These are phyloP conservation scores for Colius striatus DNA, from an alignment of 2,113 vertebrate genomes.

Conservation along the genomic window DNA sequence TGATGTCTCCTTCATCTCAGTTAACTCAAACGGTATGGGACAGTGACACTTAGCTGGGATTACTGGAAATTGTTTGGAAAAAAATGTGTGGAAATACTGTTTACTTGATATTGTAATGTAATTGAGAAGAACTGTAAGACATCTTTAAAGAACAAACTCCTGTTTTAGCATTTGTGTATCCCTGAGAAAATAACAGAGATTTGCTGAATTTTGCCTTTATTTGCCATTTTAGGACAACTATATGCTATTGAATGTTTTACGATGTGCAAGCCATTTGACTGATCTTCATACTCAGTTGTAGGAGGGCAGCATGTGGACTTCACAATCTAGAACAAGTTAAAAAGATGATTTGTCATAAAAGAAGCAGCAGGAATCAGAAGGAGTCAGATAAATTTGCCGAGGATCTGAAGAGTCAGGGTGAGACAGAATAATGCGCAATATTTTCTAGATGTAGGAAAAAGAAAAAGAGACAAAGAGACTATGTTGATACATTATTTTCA, in stretches of 20 bases:
- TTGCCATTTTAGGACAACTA: neutral
- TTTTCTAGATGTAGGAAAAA: neutral
- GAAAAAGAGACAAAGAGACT: neutral
- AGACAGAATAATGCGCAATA: neutral
- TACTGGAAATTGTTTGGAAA: neutral
- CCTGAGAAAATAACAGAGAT: neutral
- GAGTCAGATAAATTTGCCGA: neutral
- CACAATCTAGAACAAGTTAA: neutral
- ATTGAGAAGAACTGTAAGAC: neutral
- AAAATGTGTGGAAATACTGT: neutral
- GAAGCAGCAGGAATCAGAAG: neutral
- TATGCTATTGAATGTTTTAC: neutral
- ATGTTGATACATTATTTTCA: neutral
- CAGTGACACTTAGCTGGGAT: neutral
- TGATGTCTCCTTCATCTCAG: neutral
- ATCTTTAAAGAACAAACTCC: neutral
- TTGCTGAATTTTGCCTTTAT: neutral
- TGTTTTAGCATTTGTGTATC: neutral
- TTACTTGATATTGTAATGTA: neutral
- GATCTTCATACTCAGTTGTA: neutral
- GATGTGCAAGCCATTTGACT: neutral
- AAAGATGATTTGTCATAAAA: neutral
- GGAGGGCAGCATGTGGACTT: neutral
- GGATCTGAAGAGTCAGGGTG: neutral
- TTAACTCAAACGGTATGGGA: neutral